Evolutionary conservation across 2,797 vertebrate genomes (phyloP).

Genomic region (Epinephelus malabaricus): DNA sequence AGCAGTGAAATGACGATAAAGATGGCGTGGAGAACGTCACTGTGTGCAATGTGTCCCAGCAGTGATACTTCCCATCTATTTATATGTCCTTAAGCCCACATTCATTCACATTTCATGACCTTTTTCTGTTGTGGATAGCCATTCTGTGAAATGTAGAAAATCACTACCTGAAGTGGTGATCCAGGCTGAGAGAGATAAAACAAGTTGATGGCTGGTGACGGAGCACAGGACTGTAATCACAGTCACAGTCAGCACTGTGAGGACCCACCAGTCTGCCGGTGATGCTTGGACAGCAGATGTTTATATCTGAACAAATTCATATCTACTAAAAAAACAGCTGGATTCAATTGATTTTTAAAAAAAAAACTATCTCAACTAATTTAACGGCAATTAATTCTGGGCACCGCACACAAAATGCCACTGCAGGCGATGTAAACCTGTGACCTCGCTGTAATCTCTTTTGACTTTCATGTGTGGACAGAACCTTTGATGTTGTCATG

Average conservation of each 20-base stretch:
- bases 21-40: background rate
- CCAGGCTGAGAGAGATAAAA: constrained; percentile 5
- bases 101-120: background rate
- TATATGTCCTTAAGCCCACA: background rate
- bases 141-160: background rate
- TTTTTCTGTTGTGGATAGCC: background rate
- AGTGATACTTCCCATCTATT: background rate
- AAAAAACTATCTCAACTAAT: constrained; percentile 11
- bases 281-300: background rate
- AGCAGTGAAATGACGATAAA: background rate
- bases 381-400: constrained; percentile 9
- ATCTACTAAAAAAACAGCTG: background rate
- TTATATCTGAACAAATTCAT: background rate
- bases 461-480: constrained; percentile 16
- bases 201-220: background rate
- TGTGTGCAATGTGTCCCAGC: background rate
- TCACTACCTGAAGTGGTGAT: background rate
- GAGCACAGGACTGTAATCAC: background rate
- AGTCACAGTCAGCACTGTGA: background rate
- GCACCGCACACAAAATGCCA: background rate
- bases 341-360: constrained; percentile 8
- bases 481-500: constrained; percentile 18
- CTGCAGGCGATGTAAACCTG: constrained; percentile 1
- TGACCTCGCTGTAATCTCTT: constrained; percentile 12
- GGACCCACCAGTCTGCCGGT: too few relatives aligned